phyloP scores from a whole-genome alignment of 2,113 vertebrate species.

The Spea bombifrons region DNA sequence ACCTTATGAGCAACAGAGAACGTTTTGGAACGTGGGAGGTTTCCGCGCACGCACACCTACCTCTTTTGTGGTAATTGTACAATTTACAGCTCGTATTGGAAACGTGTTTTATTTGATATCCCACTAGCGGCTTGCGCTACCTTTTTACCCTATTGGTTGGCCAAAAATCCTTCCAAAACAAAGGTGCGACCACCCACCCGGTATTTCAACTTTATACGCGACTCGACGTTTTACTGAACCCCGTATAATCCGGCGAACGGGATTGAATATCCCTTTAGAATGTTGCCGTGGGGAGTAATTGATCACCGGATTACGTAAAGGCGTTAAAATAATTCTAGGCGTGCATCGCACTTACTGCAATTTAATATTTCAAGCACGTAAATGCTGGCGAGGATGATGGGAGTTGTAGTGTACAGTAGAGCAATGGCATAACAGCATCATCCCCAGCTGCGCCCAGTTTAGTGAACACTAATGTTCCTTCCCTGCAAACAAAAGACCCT shows the following conservation, averaged over 20 bases:
- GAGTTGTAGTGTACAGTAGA: too few species aligned
- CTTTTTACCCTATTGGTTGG: slow-evolving; percentile 17
- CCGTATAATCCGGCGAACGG: slow-evolving; percentile 18
- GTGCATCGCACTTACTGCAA: slow-evolving; percentile 24
- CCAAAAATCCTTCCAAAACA: slow-evolving; percentile 44
- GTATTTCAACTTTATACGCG: slow-evolving; percentile 27
- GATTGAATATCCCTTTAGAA: slow-evolving; percentile 37
- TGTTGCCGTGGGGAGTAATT: slow-evolving; percentile 42
- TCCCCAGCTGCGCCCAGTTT: too few species aligned
- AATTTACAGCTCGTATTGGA: slow-evolving; percentile 47
- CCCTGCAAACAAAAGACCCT: too few species aligned
- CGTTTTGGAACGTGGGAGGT: slow-evolving; percentile 22
- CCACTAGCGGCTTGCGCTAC: slow-evolving; percentile 22
- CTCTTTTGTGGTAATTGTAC: slow-evolving; percentile 35
- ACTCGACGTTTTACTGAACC: slow-evolving; percentile 11
- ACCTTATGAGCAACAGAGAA: slow-evolving; percentile 26
- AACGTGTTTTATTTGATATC: slow-evolving; percentile 42
- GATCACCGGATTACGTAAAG: slow-evolving; percentile 44
- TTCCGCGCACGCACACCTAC: slow-evolving; percentile 41
- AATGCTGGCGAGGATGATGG: too few species aligned
- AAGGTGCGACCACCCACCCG: slow-evolving; percentile 43
- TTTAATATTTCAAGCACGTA: not conserved
- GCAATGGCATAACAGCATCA: too few species aligned
- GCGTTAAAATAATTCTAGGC: slow-evolving; percentile 43
- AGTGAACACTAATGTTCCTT: too few species aligned